phyloP scores from a whole-genome alignment of 2,888 invertebrate genomes.

The Ormyrus labotus region DNA sequence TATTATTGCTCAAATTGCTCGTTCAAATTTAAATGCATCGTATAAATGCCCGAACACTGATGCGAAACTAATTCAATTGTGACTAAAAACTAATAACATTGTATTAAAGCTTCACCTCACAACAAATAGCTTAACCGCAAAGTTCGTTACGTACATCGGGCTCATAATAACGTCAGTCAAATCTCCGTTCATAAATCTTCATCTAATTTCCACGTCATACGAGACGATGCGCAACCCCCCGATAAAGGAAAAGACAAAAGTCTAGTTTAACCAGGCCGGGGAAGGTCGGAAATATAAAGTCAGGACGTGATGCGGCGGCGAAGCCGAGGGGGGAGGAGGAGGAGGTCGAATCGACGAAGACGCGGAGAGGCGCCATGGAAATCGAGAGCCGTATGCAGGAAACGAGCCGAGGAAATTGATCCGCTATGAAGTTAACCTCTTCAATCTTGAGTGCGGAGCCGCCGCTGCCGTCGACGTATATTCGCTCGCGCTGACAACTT shows the following conservation, averaged over 20 bases:
- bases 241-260: conserved; percentile 12
- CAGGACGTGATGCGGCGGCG: too few species aligned
- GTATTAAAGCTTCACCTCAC: too few species aligned
- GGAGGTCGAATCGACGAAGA: neutral
- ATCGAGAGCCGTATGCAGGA: conserved; percentile 50
- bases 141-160: neutral
- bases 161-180: too few species aligned
- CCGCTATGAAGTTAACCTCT: conserved; percentile 52
- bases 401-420: conserved; percentile 60
- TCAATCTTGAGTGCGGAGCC: conserved; percentile 43
- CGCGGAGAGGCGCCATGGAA: conserved; percentile 31
- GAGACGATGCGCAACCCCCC: neutral
- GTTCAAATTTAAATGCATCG: too few species aligned
- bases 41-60: too few species aligned
- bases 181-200: too few species aligned
- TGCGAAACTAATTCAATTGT: too few species aligned
- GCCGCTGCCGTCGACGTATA: neutral
- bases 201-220: too few species aligned
- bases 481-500: conserved; percentile 9
- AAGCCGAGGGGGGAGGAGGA: neutral
- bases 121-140: too few species aligned
- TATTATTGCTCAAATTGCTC: too few species aligned
- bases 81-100: too few species aligned
- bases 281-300: conserved; percentile 10
- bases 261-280: neutral